Evolutionary conservation across 1,140 invertebrate genomes (phyloP), one percentile per base, ranked within the genome.

Genomic region (Zaprionus davidi): DNA sequence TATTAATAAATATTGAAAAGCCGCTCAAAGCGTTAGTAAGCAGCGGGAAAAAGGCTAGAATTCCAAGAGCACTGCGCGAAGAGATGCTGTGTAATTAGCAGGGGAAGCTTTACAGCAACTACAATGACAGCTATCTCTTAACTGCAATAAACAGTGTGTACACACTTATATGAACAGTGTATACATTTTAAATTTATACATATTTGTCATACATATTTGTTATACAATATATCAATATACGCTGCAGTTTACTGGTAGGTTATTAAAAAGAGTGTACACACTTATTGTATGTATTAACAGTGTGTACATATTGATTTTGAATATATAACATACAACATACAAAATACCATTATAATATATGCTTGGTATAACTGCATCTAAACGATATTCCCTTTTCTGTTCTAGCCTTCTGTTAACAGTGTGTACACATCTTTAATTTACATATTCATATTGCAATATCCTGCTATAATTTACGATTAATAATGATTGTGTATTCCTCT

Each of bases 1-100:
- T 62, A 71, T 55, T 65, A 57, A 53, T 58, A 38, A 63, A 64
- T 59, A 60, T 55, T 63, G 68, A 56, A 64, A 63, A 22, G 59
- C 34, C 34, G 41, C 49, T 22, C n/a, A 49, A 44, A 57, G 36
- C 62, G 41, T 22, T 22, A 13, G 17, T 9, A 5, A 13, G 20
- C 41, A 46, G 41, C 38, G 38, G 5, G 15, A 41, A 41, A n/a
- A 15, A 15, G 41, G n/a, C 15, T 17, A 7, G 9, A n/a, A 3
- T 46, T 38, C 13, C 12, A 12, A 38, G 13, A 2, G 36, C 13
- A 13, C 3, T 15, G 36, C 0, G 36, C 3, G 31, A 0, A 34
- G 31, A 34, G 31, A 34, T 34, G 31, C 31, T 34, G 3, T 34
- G 31, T 3, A 34, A 34, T 34, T 3, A 34, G 9, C 9, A 34